Evolutionary conservation across 2,888 invertebrate species (phyloP), one percentile per base, ranked within the genome.

Genomic region (Amiota communis): DNA sequence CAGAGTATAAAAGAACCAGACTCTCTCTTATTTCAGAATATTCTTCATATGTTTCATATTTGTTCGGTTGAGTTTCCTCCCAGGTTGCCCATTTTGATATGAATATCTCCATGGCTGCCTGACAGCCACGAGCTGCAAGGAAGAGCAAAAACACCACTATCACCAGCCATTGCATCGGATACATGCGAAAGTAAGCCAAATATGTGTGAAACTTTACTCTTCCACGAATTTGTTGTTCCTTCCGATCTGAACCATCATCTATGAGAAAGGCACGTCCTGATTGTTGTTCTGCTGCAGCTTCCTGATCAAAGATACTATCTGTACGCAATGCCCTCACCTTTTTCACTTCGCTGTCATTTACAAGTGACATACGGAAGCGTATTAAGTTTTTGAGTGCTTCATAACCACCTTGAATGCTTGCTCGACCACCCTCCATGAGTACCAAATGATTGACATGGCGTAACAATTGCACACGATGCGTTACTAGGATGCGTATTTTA

Each of bases 41-140:
- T 68, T 84, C 74, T 1, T 74, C 75, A 8, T 75, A 64, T 1
- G 79, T 72, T 13, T 84, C 86, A 8, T 82, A 74, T 2, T 76
- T 61, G 3, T 78, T 77, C 6, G 87, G 85, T 1, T 81, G 72
- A 3, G 82, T 79, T 73, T 90, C 90, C 78, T 90, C 90, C 90
- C 89, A 90, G 20, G 87, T 88, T 36, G 89, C 88, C 90, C 95
- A 95, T 83, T 91, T 93, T 80, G 94, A 93, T 0, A 95, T 91
- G 91, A 95, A 96, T 77, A 92, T 94, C 80, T 96, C 96, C 15
- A 93, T 91, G 0, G 92, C 91, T n/a, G 93, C 94, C 6, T 93
- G 93, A 0, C 92, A 88, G 0, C 89, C 88, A 85, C 95, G 94
- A 0, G 94, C 92, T 9, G 93, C 36, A 0, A 93, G 6, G 63